Evolutionary conservation across 1,140 invertebrate genomes (phyloP), one percentile per base, ranked within the genome.

Genomic region (Macrostomum lignano): DNA sequence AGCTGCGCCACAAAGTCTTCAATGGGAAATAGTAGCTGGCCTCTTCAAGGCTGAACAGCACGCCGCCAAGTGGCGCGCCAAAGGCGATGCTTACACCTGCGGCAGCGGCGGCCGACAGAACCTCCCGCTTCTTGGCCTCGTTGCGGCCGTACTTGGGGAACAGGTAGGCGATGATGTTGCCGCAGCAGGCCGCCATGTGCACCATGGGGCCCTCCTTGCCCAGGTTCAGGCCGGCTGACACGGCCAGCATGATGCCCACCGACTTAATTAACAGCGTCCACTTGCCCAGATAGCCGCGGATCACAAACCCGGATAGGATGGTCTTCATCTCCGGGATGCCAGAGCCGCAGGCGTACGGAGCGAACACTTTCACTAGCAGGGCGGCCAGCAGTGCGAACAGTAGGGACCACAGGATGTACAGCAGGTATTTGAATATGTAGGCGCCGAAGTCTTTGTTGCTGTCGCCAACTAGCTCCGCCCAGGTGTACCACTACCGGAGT

Each of bases 121-220:
- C 56, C 50, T 98, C 91, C 44, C 88, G 68, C 46, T 98, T 98
- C 52, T 98, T 98, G 0, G 88, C 91, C 59, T 98, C 91, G 57
- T 98, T 98, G 31, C 73, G 67, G 2, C 86, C 88, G 29, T 98
- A 98, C 56, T 98, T 99, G 1, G 88, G 84, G 60, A 98, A 98
- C 35, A 96, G 61, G 62, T 96, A 91, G 1, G 84, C 86, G 41
- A 98, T 69, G 53, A 98, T 93, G 54, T 98, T 98, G 38, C 81
- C 76, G 39, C 51, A 53, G 44, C 69, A 70, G 42, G 66, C 64
- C 20, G 64, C 84, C 38, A 98, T 84, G 49, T 99, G 91, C n/a
- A 98, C 91, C 73, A 98, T 84, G 2, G 91, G 91, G 2, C 91
- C 91, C 61, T 99, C 88, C 60, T 98, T 98, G 29, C 91, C 91